These are phyloP conservation scores for Gavialis gangeticus DNA, from an alignment of 2,113 vertebrate genomes.

Conservation along the genomic window DNA sequence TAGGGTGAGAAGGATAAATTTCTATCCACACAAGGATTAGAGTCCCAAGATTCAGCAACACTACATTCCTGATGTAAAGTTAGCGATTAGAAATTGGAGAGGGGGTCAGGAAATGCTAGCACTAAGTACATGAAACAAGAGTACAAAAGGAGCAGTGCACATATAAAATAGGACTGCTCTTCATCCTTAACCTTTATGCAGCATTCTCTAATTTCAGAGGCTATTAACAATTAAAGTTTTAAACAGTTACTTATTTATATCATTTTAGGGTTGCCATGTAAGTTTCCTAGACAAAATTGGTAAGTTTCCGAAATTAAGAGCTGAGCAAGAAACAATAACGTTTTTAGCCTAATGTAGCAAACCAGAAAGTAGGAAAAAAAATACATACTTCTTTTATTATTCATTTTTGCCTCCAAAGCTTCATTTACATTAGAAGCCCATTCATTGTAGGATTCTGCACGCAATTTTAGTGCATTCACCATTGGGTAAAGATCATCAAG, in stretches of 20 bases:
- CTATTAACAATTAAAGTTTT: neutral
- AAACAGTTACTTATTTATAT: rapidly evolving
- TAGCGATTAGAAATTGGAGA: too few species aligned
- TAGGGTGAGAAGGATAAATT: too few species aligned
- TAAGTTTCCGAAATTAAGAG: neutral
- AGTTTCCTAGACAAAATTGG: neutral
- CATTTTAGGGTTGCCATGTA: neutral
- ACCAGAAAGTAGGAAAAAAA: neutral
- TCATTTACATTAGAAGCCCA: constrained; percentile 90
- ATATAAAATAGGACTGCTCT: too few species aligned
- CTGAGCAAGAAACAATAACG: rapidly evolving
- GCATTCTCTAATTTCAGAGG: neutral
- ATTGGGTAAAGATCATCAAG: constrained; percentile 95
- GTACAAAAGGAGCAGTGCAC: too few species aligned
- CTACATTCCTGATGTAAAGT: too few species aligned
- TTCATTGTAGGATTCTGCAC: constrained; percentile 90
- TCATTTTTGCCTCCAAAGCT: constrained; percentile 91
- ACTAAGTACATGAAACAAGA: too few species aligned
- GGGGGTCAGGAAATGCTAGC: too few species aligned
- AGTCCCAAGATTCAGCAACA: too few species aligned
- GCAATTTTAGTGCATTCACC: constrained; percentile 89
- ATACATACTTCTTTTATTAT: constrained; percentile 90
- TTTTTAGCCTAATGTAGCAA: neutral
- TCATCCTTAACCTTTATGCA: neutral
- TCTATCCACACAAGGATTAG: too few species aligned